phyloP scores from a whole-genome alignment of 2,797 vertebrate species.

The Chaetophractus vellerosus region DNA sequence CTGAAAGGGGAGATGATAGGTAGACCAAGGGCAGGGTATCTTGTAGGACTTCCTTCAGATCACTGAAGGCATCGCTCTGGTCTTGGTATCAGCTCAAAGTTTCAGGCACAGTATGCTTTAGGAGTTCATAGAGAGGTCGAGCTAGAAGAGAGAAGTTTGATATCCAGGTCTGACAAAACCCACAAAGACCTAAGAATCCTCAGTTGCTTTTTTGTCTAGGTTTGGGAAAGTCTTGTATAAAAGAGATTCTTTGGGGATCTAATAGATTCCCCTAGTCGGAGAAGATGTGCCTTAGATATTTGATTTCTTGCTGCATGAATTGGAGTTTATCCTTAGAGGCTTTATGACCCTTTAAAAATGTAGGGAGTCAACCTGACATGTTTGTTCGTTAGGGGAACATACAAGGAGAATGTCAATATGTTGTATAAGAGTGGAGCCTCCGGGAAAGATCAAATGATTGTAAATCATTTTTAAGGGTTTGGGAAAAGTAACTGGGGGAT shows the following conservation, averaged over 20 bases:
- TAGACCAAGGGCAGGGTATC: background rate
- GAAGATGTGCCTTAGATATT: background rate
- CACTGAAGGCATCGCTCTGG: background rate
- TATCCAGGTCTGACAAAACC: background rate
- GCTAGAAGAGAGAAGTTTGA: background rate
- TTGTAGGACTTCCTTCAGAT: background rate
- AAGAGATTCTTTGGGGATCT: background rate
- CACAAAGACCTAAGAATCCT: background rate
- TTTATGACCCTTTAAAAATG: background rate
- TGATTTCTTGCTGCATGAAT: background rate
- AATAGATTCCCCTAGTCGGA: no score
- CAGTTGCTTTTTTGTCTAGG: background rate
- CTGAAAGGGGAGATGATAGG: background rate
- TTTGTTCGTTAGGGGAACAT: no score
- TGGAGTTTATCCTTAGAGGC: background rate
- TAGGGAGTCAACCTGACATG: no score
- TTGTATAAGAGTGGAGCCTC: no score
- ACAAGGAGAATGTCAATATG: no score
- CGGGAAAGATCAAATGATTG: no score
- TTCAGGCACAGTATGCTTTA: background rate
- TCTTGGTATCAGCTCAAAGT: background rate
- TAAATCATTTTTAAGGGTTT: no score
- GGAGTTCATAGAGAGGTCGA: background rate
- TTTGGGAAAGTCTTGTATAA: background rate
- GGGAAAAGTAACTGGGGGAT: background rate